These are phyloP conservation scores for Steromphala cineraria DNA, from an alignment of 2,888 invertebrate species.

Conservation along the genomic window DNA sequence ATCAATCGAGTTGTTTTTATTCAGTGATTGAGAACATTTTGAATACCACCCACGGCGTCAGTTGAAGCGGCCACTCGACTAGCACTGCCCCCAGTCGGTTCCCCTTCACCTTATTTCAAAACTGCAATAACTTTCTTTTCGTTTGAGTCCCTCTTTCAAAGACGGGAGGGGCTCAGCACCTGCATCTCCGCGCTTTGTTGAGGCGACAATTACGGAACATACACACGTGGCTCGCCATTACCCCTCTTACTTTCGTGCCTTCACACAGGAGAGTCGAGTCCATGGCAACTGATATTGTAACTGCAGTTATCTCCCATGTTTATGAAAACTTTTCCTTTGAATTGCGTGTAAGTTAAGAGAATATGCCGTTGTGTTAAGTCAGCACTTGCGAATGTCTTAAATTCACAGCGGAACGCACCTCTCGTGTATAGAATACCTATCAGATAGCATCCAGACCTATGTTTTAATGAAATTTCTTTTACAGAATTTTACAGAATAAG, in stretches of 20 bases:
- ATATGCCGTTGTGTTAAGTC: too few relatives aligned
- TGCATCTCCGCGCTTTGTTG: background rate
- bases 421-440: too few relatives aligned
- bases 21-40: too few relatives aligned
- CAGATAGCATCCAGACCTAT: too few relatives aligned
- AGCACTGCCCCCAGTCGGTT: background rate
- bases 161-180: background rate
- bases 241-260: background rate
- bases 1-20: too few relatives aligned
- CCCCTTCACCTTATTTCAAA: background rate
- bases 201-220: background rate
- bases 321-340: background rate
- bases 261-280: background rate
- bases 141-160: background rate
- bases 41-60: background rate
- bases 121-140: background rate
- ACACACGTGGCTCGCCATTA: background rate
- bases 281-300: background rate
- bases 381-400: too few relatives aligned
- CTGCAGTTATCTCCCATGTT: background rate
- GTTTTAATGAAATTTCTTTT: too few relatives aligned
- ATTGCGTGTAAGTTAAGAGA: too few relatives aligned
- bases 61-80: background rate
- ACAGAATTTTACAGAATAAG: too few relatives aligned
- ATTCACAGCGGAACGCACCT: too few relatives aligned